Conservation (phyloP, 2,888 invertebrate species). For the Chironomus tentans region DNA sequence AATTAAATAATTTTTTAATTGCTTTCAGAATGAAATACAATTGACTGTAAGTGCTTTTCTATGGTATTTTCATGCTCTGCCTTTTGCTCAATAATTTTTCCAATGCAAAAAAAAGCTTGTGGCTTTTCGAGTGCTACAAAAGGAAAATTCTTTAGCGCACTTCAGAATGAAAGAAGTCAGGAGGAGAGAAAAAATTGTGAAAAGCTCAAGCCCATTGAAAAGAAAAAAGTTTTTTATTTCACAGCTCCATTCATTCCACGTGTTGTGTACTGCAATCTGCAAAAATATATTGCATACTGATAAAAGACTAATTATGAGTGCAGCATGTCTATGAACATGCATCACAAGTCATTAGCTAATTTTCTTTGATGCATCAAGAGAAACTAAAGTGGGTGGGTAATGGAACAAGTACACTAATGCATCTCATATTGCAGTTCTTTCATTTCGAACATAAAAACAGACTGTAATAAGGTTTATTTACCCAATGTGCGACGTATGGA, state of each 20-base stretch:
- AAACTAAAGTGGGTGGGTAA: too few relatives aligned
- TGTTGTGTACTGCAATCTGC: neutral
- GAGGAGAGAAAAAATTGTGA: neutral
- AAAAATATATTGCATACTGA: neutral
- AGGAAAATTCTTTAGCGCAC: neutral
- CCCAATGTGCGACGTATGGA: neutral
- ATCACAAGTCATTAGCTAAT: slow-evolving; percentile 4
- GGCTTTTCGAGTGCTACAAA: neutral
- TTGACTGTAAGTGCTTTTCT: slow-evolving; percentile 6
- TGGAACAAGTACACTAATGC: too few relatives aligned
- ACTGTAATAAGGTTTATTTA: slow-evolving; percentile 1
- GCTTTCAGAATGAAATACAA: slow-evolving; percentile 13
- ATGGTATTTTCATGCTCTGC: neutral
- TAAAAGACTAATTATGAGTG: neutral
- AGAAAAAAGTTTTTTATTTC: neutral
- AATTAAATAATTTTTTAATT: slow-evolving; percentile 27
- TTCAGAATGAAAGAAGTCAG: neutral
- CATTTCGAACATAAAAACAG: too few relatives aligned
- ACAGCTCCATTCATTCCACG: neutral
- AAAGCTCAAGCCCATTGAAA: slow-evolving; percentile 8
- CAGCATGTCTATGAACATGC: neutral
- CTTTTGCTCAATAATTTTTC: neutral
- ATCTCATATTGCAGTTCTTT: neutral
- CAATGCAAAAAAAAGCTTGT: slow-evolving; percentile 10
- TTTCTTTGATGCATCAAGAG: too few relatives aligned